Evolutionary conservation across 1,140 invertebrate genomes (phyloP), one percentile per base, ranked within the genome.

Genomic region (Planococcus citri): DNA sequence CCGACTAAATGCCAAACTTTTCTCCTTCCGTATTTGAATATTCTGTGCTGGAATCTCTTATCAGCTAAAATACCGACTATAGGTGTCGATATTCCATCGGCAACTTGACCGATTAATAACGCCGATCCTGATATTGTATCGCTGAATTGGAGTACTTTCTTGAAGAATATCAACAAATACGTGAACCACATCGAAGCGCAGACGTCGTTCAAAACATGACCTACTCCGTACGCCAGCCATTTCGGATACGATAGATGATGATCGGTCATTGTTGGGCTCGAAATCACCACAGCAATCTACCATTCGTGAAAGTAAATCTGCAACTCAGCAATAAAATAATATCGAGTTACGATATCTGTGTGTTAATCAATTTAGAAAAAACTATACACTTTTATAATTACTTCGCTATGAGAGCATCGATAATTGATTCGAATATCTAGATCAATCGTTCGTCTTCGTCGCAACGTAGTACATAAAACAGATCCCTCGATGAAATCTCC

Each of bases 111-210:
- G 70, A 94, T 83, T 14, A 95, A 79, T 76, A 97, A 81, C 69
- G 95, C 76, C 68, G 85, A 78, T 37, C 94, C 94, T 1, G 94
- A 86, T 74, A 88, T 80, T 12, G 80, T 79, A 73, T 88, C 86
- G 76, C 82, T 82, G 77, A 96, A 70, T 20, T 67, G 67, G n/a
- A 72, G 29, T 8, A 71, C 71, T 25, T 70, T 69, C 24, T 95
- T 88, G 76, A 95, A 89, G 79, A 87, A 98, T 24, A 97, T 86
- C 72, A 98, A 82, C 21, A 96, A 80, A 80, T 98, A 98, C 0
- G 92, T 94, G 78, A 97, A 98, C 95, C 95, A 97, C 84, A 97
- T 91, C 61, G 92, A 92, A 51, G 94, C 92, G 81, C 92, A 95
- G 3, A 97, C 83, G 81, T 98, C 95, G 79, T 97, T 97, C 25